Evolutionary conservation across 1,140 invertebrate genomes (phyloP), one percentile per base, ranked within the genome.

Genomic region (Mizuhopecten yessoensis): DNA sequence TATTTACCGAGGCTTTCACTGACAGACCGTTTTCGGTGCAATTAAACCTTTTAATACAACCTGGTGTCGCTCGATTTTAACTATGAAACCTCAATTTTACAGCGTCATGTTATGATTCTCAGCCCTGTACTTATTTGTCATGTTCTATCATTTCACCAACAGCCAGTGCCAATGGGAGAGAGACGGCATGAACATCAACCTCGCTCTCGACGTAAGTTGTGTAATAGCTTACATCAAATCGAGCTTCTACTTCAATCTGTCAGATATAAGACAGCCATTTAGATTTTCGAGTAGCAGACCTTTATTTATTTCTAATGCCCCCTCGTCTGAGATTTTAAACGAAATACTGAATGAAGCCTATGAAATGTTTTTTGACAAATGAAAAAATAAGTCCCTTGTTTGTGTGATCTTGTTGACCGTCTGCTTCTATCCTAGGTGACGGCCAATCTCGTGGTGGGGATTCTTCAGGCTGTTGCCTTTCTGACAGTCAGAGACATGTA

Each of bases 141-240:
- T 39, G 5, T 39, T 39, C 36, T 39, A 42, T 15, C 42, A n/a
- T 87, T 87, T 34, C 36, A 29, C 11, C 57, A 75, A 49, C 29
- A 91, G 90, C 33, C 13, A 34, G 10, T 91, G 90, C 34, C 89
- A 87, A 42, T 91, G 90, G 90, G 86, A 33, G 33, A 57, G 87
- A 89, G 49, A 57, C 11, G 29, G 33, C 20, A 33, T 89, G 10
- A 91, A 91, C 33, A 86, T 91, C 23, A 88, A 91, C 36, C 33
- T 87, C n/a, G 23, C 89, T 0, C 87, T 91, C 75, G 90, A 91
- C 88, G 90, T 91, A 89, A 86, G 17, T 87, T 57, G 88, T n/a
- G 42, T 17, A 13, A 10, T 20, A 45, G 9, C 20, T 89, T 20
- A 33, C 23, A 34, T 33, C 42, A 45, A 34, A 49, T 0, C 29